Percentiles rank a stretch among this genome's conserved stretches.
phyloP scores from a whole-genome alignment of 2,888 invertebrate genomes.

The Trichogramma dendrolimi region DNA sequence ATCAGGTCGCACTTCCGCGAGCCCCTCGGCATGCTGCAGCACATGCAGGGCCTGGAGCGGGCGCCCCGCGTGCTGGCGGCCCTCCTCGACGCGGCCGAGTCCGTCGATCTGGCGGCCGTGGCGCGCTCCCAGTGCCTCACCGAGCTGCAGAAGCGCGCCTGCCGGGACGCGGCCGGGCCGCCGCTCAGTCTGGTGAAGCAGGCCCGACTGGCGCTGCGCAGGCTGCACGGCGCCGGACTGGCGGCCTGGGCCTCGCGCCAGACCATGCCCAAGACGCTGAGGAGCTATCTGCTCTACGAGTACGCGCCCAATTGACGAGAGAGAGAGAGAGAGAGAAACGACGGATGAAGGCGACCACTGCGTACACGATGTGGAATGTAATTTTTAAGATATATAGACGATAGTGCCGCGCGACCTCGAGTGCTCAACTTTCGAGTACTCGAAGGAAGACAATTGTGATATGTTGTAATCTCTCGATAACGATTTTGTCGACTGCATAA shows the following conservation, averaged over 20 bases:
- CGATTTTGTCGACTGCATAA: too few relatives aligned
- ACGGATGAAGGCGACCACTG: too few relatives aligned
- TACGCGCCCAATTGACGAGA: constrained; percentile 34
- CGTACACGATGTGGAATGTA: too few relatives aligned
- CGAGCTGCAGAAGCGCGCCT: constrained; percentile 61
- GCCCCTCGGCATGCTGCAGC: constrained; percentile 78
- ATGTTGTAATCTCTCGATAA: too few relatives aligned
- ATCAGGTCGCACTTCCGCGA: constrained; percentile 81
- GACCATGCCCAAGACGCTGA: constrained; percentile 64
- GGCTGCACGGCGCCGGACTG: constrained; percentile 58
- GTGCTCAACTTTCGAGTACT: too few relatives aligned
- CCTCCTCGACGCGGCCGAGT: constrained; percentile 70
- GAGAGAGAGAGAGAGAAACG: too few relatives aligned
- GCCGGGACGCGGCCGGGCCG: constrained; percentile 64
- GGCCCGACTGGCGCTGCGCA: constrained; percentile 60
- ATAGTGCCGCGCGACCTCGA: too few relatives aligned
- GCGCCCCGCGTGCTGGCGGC: constrained; percentile 59
- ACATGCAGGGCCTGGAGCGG: constrained; percentile 63
- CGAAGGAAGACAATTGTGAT: too few relatives aligned
- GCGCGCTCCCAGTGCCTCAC: constrained; percentile 66
- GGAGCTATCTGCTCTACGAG: constrained; percentile 68
- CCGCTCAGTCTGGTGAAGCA: constrained; percentile 68
- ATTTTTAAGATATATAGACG: too few relatives aligned
- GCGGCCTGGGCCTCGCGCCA: constrained; percentile 58
- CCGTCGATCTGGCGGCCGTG: constrained; percentile 77